phyloP scores from a whole-genome alignment of 2,113 vertebrate genomes.

The Alaudala cheleensis region DNA sequence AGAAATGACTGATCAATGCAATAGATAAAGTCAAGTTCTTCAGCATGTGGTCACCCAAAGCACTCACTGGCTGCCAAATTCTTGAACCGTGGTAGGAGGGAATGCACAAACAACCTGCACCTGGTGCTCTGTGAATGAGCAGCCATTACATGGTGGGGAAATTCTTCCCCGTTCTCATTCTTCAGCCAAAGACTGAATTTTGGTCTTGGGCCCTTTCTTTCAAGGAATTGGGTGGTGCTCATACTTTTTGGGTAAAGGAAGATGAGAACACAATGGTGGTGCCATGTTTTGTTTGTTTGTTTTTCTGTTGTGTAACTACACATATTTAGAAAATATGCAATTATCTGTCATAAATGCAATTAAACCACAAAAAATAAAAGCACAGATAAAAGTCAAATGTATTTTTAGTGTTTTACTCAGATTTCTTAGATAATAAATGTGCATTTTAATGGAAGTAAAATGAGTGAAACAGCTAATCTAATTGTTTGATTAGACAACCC shows the following conservation, averaged over 20 bases:
- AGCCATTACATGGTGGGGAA: fast-evolving
- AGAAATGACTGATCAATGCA: neutral
- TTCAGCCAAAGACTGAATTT: neutral
- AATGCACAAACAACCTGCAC: neutral
- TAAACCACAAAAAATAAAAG: neutral
- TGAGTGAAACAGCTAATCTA: neutral
- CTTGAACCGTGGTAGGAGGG: fast-evolving
- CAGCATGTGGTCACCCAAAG: neutral
- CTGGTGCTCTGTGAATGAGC: neutral
- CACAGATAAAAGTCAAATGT: neutral
- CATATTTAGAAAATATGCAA: neutral
- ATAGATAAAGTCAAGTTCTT: neutral
- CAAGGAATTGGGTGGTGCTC: neutral
- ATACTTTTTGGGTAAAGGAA: neutral
- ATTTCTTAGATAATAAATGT: neutral
- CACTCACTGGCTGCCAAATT: neutral
- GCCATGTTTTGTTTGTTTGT: neutral
- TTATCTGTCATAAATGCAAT: neutral
- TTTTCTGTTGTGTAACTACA: neutral
- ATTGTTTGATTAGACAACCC: neutral
- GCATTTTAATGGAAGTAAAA: neutral
- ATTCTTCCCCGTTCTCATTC: neutral
- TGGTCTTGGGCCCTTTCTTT: neutral
- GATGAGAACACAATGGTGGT: neutral
- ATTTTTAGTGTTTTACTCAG: neutral